A percentile compares a stretch with the other conserved stretches of the same genome.
Evolutionary conservation across 2,797 vertebrate species (phyloP).

Genomic region (Spheniscus humboldti): DNA sequence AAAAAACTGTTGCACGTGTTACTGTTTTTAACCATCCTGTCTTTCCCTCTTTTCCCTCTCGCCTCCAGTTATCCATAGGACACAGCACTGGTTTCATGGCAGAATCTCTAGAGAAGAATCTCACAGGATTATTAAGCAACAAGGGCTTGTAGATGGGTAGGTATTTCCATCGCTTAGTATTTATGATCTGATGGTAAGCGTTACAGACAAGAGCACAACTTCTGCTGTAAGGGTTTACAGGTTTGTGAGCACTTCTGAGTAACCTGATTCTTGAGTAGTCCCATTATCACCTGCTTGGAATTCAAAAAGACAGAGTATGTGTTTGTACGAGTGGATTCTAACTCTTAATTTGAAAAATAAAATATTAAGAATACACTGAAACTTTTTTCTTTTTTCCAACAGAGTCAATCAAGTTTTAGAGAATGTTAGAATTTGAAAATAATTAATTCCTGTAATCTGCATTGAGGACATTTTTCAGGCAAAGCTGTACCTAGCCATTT

Average conservation of each 20-base stretch:
- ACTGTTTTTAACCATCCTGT: not conserved
- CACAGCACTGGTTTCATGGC: slow-evolving; percentile 97
- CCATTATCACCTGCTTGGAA: not conserved
- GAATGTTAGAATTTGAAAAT: not conserved
- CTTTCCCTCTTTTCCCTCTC: not conserved
- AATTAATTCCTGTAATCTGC: not conserved
- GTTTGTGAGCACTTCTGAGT: not conserved
- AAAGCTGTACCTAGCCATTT: not conserved
- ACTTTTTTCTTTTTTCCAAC: not conserved
- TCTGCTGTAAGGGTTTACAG: not conserved
- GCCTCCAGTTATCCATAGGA: slow-evolving; percentile 90
- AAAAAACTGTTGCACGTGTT: not conserved
- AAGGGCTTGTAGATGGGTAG: slow-evolving; percentile 97
- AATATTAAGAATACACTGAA: not conserved
- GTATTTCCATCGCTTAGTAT: not conserved
- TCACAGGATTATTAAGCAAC: slow-evolving; percentile 93
- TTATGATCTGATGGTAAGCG: not conserved
- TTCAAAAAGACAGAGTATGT: not conserved
- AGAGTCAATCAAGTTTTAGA: not conserved
- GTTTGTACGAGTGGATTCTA: not conserved
- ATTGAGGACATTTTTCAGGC: not conserved
- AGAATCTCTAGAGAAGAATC: slow-evolving; percentile 96
- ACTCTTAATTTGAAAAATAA: not conserved
- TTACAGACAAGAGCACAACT: not conserved
- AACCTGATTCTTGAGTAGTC: not conserved